Evolutionary conservation across 2,888 invertebrate species (phyloP).

Genomic region (Gnatocerus cornutus): DNA sequence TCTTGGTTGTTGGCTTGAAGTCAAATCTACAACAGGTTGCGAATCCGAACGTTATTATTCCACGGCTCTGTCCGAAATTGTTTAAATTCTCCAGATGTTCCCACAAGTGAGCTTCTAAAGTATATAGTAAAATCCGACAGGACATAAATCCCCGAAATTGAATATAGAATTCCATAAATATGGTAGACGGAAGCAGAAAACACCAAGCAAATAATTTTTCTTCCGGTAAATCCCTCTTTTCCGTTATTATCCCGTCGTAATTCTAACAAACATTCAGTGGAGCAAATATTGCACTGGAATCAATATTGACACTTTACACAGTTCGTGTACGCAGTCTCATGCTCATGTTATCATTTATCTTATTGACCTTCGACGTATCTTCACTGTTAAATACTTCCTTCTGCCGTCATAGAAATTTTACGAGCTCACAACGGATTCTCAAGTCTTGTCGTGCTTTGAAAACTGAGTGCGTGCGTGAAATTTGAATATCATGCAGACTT

Average conservation of each 20-base stretch:
- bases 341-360: background rate
- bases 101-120: background rate
- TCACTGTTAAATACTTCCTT: constrained; percentile 15
- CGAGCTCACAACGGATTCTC: constrained; percentile 8
- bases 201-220: background rate
- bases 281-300: constrained; percentile 18
- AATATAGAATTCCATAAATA: constrained; percentile 23
- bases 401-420: constrained; percentile 18
- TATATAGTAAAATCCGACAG: constrained; percentile 6
- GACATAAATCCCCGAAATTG: constrained; percentile 8
- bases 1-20: constrained; percentile 32
- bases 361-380: constrained; percentile 2
- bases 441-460: constrained; percentile 27
- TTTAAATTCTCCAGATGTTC: constrained; percentile 23
- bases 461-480: constrained; percentile 41
- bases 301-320: constrained; percentile 18
- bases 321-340: constrained; percentile 6
- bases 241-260: constrained; percentile 2
- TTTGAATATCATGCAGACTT: constrained; percentile 46
- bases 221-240: background rate
- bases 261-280: constrained; percentile 5
- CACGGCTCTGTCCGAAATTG: constrained; percentile 13
- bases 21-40: constrained; percentile 40
- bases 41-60: constrained; percentile 19
- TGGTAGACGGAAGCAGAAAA: background rate